Conservation (phyloP, 2,113 vertebrate genomes). For the Sinosuthora webbiana region DNA sequence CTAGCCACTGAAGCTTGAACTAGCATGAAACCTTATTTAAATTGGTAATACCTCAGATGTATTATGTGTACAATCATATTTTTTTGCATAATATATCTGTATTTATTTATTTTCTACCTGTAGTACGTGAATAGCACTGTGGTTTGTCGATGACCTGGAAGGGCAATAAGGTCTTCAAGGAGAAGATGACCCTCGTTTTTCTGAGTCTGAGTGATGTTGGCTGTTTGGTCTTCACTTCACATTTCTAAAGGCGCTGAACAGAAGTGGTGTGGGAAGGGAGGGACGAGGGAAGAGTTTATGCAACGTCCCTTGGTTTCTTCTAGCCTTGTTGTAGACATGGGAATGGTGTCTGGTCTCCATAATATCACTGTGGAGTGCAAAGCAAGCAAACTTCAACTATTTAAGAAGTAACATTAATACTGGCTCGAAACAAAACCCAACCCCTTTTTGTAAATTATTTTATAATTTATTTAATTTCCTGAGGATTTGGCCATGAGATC, state of each 20-base stretch:
- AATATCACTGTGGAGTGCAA: neutral
- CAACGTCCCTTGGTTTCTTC: neutral
- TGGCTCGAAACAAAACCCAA: neutral
- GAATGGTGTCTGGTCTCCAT: neutral
- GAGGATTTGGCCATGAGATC: constrained; percentile 73
- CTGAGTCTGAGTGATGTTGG: neutral
- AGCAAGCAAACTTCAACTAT: neutral
- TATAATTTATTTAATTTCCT: constrained; percentile 76
- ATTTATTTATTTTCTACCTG: constrained; percentile 88
- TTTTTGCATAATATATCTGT: constrained; percentile 79
- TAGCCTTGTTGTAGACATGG: neutral
- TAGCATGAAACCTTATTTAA: constrained; percentile 75
- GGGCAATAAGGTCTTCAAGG: constrained; percentile 60
- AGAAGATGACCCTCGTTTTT: neutral
- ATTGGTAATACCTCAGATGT: constrained; percentile 80
- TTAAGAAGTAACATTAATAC: neutral
- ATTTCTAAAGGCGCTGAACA: neutral
- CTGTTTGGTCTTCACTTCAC: neutral
- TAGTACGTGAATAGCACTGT: constrained; percentile 75
- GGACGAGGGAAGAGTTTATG: accelerated
- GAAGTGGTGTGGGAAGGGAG: neutral
- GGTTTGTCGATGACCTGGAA: constrained; percentile 67
- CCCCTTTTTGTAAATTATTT: constrained; percentile 68
- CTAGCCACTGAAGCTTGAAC: constrained; percentile 71
- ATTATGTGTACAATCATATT: constrained; percentile 79